Evolutionary conservation across 1,140 invertebrate genomes (phyloP).

Genomic region (Ptiloglossa arizonensis): DNA sequence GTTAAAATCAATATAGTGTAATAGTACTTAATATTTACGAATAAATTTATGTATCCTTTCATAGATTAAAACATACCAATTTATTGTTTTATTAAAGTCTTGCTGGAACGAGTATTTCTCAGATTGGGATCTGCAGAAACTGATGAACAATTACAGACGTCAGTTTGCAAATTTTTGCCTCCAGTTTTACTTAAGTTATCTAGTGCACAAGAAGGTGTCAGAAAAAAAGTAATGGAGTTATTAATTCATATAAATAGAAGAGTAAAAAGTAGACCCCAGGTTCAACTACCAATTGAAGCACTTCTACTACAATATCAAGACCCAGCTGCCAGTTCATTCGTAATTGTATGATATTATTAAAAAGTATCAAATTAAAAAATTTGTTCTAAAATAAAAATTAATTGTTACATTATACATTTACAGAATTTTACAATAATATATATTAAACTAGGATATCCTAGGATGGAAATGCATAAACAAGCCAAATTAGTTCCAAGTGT

Average conservation of each 20-base stretch:
- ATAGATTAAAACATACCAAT: not conserved
- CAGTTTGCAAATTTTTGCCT: conserved; percentile 92
- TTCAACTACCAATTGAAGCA: conserved; percentile 93
- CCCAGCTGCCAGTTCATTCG: conserved; percentile 89
- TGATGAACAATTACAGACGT: conserved; percentile 93
- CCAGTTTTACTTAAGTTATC: conserved; percentile 95
- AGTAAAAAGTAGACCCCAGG: conserved; percentile 90
- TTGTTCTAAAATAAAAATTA: conserved; percentile 16
- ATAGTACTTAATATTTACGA: too few relatives aligned
- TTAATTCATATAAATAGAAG: conserved; percentile 95
- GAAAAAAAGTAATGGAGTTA: conserved; percentile 96
- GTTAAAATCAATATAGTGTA: not conserved
- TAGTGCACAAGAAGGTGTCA: conserved; percentile 91
- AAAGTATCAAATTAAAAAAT: conserved; percentile 20
- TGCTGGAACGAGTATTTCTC: conserved; percentile 94
- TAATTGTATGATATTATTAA: conserved; percentile 85
- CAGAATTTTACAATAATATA: conserved; percentile 98
- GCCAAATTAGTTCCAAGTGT: conserved; percentile 88
- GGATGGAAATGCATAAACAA: conserved; percentile 89
- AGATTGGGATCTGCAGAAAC: conserved; percentile 93
- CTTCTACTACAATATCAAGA: conserved; percentile 92
- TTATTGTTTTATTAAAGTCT: conserved; percentile 80
- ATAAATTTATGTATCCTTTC: not conserved
- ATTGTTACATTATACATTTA: conserved; percentile 71
- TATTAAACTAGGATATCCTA: conserved; percentile 94